Evolutionary conservation across 1,140 invertebrate species (phyloP), one percentile per base, ranked within the genome.

Genomic region (Magallana angulata): DNA sequence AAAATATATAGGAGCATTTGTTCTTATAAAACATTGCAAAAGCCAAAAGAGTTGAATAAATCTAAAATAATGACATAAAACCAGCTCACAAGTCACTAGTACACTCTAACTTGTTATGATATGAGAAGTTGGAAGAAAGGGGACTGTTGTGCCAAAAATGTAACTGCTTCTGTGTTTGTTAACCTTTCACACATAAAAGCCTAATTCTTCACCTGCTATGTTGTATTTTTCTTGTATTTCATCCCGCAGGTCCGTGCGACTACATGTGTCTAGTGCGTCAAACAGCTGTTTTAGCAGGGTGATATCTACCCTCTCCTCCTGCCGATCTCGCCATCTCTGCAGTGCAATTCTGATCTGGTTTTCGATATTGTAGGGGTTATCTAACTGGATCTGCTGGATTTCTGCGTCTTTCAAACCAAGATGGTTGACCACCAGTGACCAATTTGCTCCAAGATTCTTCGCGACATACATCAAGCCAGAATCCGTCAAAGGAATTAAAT

Each of bases 371-470:
- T 89, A 68, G 0, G 90, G 92, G 81, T 92, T 87, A 60, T 90
- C 90, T 80, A 93, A 87, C 68, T 92, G 91, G 9, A 93, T 91
- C 84, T 92, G 91, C 86, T 94, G 92, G 71, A 94, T 91, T 58
- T 90, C 89, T 57, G 89, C 87, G 84, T 93, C 92, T 12, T 81
- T 83, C 7, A 93, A 85, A 6, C 92, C 91, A 14, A 94, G 87
- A 16, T 87, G 82, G n/a, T 91, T 56, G 0, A 88, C 86, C 36
- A 94, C 89, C 18, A 87, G 60, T 7, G 86, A 82, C 93, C 93
- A 94, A 5, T 93, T 89, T 18, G 86, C 86, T n/a, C 92, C 92
- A 36, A 93, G 90, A 24, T 89, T 87, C 4, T 91, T 88, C 36
- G 93, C 91, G 1, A 94, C 76, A 68, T 91, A 90, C 9, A 85